Evolutionary conservation across 2,797 vertebrate species (phyloP).

Genomic region (Podarcis siculus): DNA sequence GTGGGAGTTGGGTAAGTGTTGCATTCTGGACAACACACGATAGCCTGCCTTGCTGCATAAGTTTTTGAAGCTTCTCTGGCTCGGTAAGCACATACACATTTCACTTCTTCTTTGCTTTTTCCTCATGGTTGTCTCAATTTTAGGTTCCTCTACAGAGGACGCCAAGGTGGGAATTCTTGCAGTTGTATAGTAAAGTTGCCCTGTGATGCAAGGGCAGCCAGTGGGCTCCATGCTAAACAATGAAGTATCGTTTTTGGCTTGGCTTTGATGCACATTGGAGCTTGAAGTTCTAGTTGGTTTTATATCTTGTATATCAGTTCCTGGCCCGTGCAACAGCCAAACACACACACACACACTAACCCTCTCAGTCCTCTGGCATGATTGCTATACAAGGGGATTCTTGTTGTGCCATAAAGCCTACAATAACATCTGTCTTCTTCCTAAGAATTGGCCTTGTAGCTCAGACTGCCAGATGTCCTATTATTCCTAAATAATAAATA

Average conservation of each 20-base stretch:
- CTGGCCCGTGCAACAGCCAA: not conserved
- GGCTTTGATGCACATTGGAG: not conserved
- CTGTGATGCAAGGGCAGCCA: not conserved
- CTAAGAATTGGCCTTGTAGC: slow-evolving; percentile 9
- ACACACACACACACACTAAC: not conserved
- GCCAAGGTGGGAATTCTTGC: not conserved
- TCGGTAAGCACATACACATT: not conserved
- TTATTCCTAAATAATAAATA: not conserved
- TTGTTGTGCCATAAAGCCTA: slow-evolving; percentile 12
- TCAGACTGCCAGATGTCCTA: slow-evolving; percentile 7
- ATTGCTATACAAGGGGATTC: slow-evolving; percentile 19
- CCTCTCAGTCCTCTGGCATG: not conserved
- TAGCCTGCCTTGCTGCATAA: not conserved
- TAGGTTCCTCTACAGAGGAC: not conserved
- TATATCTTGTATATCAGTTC: not conserved
- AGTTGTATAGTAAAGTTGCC: not conserved
- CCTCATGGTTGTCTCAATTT: not conserved
- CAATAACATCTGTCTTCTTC: slow-evolving; percentile 7
- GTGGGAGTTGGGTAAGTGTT: not conserved
- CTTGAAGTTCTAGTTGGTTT: not conserved
- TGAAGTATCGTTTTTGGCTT: not conserved
- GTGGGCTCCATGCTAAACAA: not conserved
- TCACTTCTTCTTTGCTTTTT: not conserved
- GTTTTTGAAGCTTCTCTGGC: not conserved
- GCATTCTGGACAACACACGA: not conserved